Base-by-base conservation (phyloP, 2,797 vertebrate genomes). In the Rhadinocentrus ornatus region DNA sequence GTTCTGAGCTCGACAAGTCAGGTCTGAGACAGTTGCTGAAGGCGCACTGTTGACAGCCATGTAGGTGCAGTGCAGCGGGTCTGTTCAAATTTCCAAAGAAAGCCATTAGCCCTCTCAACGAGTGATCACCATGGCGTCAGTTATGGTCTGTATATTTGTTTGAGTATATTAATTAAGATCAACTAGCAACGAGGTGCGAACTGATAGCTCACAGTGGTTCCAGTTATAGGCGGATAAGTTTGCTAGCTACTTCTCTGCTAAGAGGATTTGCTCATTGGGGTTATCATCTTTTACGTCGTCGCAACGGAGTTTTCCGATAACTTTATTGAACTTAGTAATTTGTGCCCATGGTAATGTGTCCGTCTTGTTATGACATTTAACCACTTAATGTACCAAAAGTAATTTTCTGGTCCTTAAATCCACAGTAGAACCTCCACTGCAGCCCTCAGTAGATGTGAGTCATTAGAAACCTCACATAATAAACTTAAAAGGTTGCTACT, bases 101-200 rank as follows among this genome's bases (percentile, higher is more conserved):
- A 22, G 22, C 9, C 34, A 22, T 13, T 24, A 10, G 0, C 20
- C 50, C 0, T 56, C 7, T 20, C 18, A 11, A 6, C 15, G 27
- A 62, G 29, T 13, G 16, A 29, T 37, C 18, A 18, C 32, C 16
- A 94, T 94, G 94, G 92, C 92, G 18, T 94, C 93, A 66, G 91
- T 94, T 56, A 39, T 94, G 92, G 94, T 94, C 67, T 90, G 92
- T 74, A 1, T 5, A 8, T n/a, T 12, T 44, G 1, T 29, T 69
- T 53, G 11, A 9, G 15, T 7, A 6, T 31, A 1, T 63, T 7
- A 0, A 0, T 16, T 6, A 29, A 2, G 9, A 16, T 0, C 9
- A 1, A 31, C 0, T 6, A 44, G 16, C 0, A 3, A 16, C 58
- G 3, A 11, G 13, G 20, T 12, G 22, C 6, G 20, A 6, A 22